Evolutionary conservation across 2,888 invertebrate species (phyloP).

Genomic region (Callinectes sapidus): DNA sequence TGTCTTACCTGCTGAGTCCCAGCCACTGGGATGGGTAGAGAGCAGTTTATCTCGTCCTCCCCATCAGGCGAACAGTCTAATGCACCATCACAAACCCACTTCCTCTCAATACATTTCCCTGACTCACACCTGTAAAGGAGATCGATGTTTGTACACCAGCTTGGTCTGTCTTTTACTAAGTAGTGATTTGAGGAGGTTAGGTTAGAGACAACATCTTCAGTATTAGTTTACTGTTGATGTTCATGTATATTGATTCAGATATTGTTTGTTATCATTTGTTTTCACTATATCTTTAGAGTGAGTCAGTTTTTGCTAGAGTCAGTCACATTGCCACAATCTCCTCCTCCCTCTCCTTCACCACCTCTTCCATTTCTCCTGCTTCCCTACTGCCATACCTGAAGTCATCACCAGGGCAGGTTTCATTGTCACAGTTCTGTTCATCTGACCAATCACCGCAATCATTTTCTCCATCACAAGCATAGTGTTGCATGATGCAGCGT

Average conservation of each 20-base stretch:
- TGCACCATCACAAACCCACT: conserved; percentile 57
- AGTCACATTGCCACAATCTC: neutral
- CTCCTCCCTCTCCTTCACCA: neutral
- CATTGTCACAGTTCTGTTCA: conserved; percentile 85
- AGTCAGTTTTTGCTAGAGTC: neutral
- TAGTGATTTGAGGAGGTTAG: neutral
- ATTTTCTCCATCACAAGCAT: conserved; percentile 89
- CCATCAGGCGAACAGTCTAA: conserved; percentile 50
- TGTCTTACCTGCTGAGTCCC: neutral
- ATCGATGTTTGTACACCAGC: neutral
- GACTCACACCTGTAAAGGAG: conserved; percentile 40
- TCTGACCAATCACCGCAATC: conserved; percentile 93
- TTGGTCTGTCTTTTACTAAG: neutral
- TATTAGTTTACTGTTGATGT: neutral
- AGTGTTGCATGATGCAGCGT: conserved; percentile 85
- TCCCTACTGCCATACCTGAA: conserved; percentile 49
- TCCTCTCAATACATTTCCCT: conserved; percentile 44
- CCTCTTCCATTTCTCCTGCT: neutral
- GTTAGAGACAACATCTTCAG: neutral
- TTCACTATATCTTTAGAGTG: neutral
- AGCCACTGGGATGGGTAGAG: conserved; percentile 38
- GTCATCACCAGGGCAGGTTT: conserved; percentile 76
- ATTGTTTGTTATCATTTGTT: neutral
- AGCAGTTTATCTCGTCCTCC: conserved; percentile 68
- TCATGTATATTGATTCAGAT: neutral